Evolutionary conservation across 1,140 invertebrate species (phyloP).

Genomic region (Ostrea denselamellosa): DNA sequence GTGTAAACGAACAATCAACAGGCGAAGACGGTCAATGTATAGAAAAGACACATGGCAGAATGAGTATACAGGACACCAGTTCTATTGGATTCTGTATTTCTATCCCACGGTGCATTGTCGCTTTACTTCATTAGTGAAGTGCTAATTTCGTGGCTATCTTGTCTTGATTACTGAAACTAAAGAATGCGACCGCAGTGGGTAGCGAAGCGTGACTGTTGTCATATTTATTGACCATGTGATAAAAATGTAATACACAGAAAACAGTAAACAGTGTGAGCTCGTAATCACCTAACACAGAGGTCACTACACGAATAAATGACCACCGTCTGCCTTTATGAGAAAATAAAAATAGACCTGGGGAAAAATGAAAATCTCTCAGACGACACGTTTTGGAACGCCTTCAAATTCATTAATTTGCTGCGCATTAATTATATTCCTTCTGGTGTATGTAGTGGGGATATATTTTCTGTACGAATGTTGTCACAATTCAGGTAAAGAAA

Average conservation of each 20-base stretch:
- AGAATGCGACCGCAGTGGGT: not conserved
- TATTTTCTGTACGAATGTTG: not conserved
- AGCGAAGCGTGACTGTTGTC: slow-evolving; percentile 23
- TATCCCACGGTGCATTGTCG: not conserved
- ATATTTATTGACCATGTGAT: slow-evolving; percentile 30
- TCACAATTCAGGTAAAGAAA: not conserved
- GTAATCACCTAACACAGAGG: not conserved
- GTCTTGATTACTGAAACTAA: slow-evolving; percentile 13
- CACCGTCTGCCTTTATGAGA: not conserved
- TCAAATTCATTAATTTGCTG: not conserved
- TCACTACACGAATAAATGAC: not conserved
- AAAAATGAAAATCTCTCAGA: not conserved
- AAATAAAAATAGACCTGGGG: not conserved
- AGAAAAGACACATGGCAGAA: not conserved
- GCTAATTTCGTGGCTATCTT: not conserved
- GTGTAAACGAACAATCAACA: not conserved
- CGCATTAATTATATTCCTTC: not conserved
- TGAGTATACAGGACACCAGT: not conserved
- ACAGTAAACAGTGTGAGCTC: slow-evolving; percentile 19
- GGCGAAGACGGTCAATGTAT: too few species aligned
- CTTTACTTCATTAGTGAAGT: not conserved
- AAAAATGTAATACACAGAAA: slow-evolving; percentile 6
- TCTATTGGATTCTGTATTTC: not conserved
- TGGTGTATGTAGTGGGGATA: not conserved
- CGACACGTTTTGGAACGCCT: not conserved